Evolutionary conservation across 1,140 invertebrate species (phyloP).

Genomic region (Zophobas morio): DNA sequence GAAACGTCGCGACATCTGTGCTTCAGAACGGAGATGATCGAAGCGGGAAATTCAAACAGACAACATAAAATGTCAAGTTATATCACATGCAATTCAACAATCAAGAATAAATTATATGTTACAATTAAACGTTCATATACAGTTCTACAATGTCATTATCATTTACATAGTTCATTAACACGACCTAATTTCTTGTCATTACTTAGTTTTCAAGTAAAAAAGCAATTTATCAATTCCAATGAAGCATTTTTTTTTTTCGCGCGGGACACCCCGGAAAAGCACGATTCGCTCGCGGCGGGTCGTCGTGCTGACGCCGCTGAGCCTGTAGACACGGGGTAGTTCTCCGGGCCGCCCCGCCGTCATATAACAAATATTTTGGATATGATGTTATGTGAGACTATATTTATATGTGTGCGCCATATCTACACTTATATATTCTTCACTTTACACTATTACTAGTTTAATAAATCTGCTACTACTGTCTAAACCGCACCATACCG

Average conservation of each 20-base stretch:
- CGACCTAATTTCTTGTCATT: constrained; percentile 50
- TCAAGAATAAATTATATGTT: constrained; percentile 59
- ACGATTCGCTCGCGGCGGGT: constrained; percentile 5
- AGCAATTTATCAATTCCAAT: constrained; percentile 66
- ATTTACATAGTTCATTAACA: constrained; percentile 57
- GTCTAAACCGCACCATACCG: constrained; percentile 37
- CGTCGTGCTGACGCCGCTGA: constrained; percentile 19
- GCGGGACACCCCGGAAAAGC: constrained; percentile 38
- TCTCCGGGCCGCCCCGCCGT: constrained; percentile 33
- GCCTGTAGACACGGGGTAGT: constrained; percentile 18
- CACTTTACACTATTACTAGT: constrained; percentile 58
- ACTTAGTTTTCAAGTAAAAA: constrained; percentile 63
- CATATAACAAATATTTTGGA: constrained; percentile 59
- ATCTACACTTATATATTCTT: constrained; percentile 59
- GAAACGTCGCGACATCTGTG: constrained; percentile 50
- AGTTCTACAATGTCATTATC: constrained; percentile 52
- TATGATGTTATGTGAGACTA: constrained; percentile 62
- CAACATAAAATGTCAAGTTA: constrained; percentile 61
- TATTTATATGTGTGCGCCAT: constrained; percentile 60
- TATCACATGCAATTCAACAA: constrained; percentile 65
- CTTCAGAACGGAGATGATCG: constrained; percentile 49
- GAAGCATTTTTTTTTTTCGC: constrained; percentile 57
- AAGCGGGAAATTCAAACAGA: constrained; percentile 58
- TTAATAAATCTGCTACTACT: constrained; percentile 25
- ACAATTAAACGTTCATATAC: constrained; percentile 58